These are phyloP conservation scores for Muntiacus reevesi DNA, from an alignment of 2,113 vertebrate genomes.

Conservation along the genomic window DNA sequence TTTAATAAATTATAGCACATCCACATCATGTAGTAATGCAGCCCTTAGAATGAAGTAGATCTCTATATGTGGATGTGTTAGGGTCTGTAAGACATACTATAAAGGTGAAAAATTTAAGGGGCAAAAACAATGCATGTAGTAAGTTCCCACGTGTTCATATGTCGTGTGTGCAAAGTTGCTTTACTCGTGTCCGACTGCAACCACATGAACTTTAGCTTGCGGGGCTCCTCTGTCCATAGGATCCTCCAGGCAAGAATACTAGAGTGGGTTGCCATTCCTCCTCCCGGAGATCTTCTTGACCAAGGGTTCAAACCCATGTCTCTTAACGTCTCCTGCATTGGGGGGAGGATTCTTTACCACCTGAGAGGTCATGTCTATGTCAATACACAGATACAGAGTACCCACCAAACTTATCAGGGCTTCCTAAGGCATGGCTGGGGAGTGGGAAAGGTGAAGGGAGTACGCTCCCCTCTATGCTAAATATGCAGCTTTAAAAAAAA, in stretches of 20 bases:
- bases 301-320: background rate
- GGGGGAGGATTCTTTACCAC: background rate
- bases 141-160: background rate
- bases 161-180: background rate
- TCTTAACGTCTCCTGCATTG: background rate
- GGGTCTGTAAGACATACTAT: background rate
- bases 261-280: background rate
- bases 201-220: background rate
- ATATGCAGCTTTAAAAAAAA: background rate
- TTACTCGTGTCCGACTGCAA: background rate
- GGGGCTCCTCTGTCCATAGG: background rate
- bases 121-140: background rate
- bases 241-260: background rate
- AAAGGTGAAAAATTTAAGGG: background rate
- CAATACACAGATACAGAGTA: background rate
- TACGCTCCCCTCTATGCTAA: background rate
- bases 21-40: background rate
- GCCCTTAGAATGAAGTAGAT: background rate
- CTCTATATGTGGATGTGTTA: background rate
- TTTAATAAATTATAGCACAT: background rate
- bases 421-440: background rate
- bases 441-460: background rate
- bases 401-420: background rate
- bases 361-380: background rate
- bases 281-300: background rate